A percentile compares a stretch with the other conserved stretches of the same genome.
phyloP scores from a whole-genome alignment of 1,140 invertebrate genomes.

The Linepithema humile region DNA sequence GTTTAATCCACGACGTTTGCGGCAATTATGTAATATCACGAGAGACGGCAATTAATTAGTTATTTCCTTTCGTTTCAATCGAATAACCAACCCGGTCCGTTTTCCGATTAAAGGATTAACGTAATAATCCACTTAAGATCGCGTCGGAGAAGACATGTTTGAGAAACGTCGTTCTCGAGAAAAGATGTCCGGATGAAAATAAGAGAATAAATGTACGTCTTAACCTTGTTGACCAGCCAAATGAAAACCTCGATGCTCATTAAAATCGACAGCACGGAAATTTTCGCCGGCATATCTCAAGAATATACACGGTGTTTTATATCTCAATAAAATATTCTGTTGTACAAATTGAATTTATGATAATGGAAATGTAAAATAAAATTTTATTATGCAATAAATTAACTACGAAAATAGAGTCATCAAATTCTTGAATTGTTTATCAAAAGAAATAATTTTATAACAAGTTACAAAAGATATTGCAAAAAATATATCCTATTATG shows the following conservation, averaged over 20 bases:
- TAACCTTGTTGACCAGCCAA: slow-evolving; percentile 44
- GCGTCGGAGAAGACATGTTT: background rate
- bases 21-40: slow-evolving; percentile 29
- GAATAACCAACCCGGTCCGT: background rate
- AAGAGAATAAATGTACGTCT: slow-evolving; percentile 24
- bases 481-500: no score
- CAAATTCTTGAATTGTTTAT: background rate
- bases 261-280: slow-evolving; percentile 53
- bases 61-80: background rate
- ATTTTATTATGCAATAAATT: background rate
- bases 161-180: background rate
- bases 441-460: background rate
- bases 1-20: slow-evolving; percentile 39
- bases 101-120: slow-evolving; percentile 12
- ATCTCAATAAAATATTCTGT: background rate
- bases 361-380: background rate
- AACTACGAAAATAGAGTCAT: background rate
- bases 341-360: background rate
- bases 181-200: slow-evolving; percentile 30
- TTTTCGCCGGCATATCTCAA: background rate
- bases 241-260: slow-evolving; percentile 23
- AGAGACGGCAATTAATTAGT: slow-evolving; percentile 4
- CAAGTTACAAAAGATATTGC: no score
- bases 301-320: background rate
- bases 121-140: slow-evolving; percentile 31